These are phyloP conservation scores for Enteromius treurensis DNA, from an alignment of 2,797 vertebrate species.

Conservation along the genomic window DNA sequence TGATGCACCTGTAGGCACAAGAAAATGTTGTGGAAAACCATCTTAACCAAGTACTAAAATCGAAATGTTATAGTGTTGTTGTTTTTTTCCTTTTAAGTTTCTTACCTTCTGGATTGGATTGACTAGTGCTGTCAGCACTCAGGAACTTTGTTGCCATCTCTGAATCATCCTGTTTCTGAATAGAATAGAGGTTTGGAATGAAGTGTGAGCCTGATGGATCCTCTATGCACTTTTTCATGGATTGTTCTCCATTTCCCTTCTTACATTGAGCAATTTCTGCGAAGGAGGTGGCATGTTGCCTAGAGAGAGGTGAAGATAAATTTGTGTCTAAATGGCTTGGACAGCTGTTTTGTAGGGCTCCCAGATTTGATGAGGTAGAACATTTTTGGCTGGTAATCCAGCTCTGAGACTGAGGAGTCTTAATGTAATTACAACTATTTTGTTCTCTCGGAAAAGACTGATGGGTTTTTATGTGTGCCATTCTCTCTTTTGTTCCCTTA, in stretches of 20 bases:
- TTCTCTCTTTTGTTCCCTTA: conserved; percentile 58
- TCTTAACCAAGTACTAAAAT: background rate
- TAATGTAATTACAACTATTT: background rate
- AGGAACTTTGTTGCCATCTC: conserved; percentile 34
- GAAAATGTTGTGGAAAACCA: conserved; percentile 29
- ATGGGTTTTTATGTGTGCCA: conserved; percentile 10
- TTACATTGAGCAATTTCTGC: conserved; percentile 79
- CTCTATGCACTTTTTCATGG: conserved; percentile 47
- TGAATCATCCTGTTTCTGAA: conserved; percentile 73
- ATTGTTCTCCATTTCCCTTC: conserved; percentile 70
- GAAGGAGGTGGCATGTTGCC: conserved; percentile 80
- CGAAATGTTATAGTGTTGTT: background rate
- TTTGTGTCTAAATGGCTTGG: conserved; percentile 34
- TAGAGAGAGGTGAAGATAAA: background rate
- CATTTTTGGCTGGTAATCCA: conserved; percentile 49
- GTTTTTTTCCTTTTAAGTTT: background rate
- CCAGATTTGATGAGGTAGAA: background rate
- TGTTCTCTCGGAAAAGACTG: conserved; percentile 10
- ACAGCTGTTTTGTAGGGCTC: conserved; percentile 42
- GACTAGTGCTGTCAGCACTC: conserved; percentile 1
- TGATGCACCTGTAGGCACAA: conserved; percentile 65
- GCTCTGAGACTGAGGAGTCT: conserved; percentile 49
- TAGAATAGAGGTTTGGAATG: conserved; percentile 78
- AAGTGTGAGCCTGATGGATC: conserved; percentile 52
- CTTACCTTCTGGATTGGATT: conserved; percentile 54